Percentiles rank a stretch among this genome's conserved stretches.
phyloP scores from a whole-genome alignment of 2,797 vertebrate genomes.

The Heteromormyrus szaboi region DNA sequence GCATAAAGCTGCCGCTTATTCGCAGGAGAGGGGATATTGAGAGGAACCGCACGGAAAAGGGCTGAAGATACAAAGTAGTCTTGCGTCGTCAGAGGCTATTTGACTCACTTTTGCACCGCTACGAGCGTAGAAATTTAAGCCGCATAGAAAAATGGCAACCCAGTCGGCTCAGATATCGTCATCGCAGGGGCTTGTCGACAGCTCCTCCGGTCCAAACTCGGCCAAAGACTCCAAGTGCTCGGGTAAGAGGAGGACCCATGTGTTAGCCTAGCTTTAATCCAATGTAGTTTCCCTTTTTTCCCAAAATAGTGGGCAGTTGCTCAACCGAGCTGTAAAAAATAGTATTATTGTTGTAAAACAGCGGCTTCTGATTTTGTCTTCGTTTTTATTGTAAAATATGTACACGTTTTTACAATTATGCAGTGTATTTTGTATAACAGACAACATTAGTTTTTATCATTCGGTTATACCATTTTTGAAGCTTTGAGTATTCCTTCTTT shows the following conservation, averaged over 20 bases:
- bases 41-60: constrained; percentile 33
- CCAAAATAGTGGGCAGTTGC: background rate
- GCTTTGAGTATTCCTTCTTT: background rate
- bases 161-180: constrained; percentile 71
- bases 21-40: constrained; percentile 29
- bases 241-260: constrained; percentile 52
- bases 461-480: background rate
- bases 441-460: background rate
- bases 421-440: background rate
- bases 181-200: constrained; percentile 63
- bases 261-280: background rate
- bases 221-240: constrained; percentile 65
- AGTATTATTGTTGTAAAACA: background rate
- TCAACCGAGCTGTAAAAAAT: background rate
- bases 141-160: constrained; percentile 56
- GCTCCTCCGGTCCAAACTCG: constrained; percentile 49
- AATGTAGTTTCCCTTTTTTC: background rate
- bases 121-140: constrained; percentile 32
- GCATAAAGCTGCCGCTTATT: constrained; percentile 16
- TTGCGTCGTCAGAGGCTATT: background rate
- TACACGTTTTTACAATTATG: background rate
- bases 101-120: constrained; percentile 19
- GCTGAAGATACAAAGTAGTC: constrained; percentile 12
- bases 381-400: background rate
- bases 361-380: background rate